A percentile compares a stretch with the other conserved stretches of the same genome.
Evolutionary conservation across 2,113 vertebrate genomes (phyloP).

Genomic region (Aegotheles bennettii): DNA sequence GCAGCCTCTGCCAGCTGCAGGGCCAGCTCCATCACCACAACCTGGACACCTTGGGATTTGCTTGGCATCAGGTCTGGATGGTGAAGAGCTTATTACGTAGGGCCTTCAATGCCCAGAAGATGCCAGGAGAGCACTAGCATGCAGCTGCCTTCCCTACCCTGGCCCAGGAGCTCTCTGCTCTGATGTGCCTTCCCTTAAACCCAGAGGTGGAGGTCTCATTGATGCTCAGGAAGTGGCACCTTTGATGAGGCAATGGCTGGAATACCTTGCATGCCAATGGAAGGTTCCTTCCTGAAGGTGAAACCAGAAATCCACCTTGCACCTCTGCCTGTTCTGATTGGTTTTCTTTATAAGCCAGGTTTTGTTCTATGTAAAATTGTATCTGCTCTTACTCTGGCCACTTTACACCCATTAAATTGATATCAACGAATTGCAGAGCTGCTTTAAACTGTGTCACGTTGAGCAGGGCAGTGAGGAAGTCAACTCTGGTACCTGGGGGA

Average conservation of each 20-base stretch:
- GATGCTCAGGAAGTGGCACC: neutral
- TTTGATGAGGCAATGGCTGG: neutral
- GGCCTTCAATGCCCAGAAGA: too few species aligned
- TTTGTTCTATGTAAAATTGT: neutral
- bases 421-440: neutral
- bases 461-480: neutral
- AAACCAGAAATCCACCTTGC: neutral
- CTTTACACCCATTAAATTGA: neutral
- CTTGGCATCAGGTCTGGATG: neutral
- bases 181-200: neutral
- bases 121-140: neutral
- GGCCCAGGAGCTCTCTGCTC: neutral
- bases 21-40: neutral
- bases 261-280: neutral
- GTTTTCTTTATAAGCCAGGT: neutral
- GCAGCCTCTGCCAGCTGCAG: neutral
- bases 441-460: neutral
- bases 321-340: neutral
- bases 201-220: neutral
- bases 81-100: neutral
- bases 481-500: neutral
- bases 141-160: neutral
- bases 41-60: neutral
- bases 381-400: neutral
- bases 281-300: neutral